Evolutionary conservation across 2,797 vertebrate species (phyloP).

Genomic region (Oreochromis mossambicus): DNA sequence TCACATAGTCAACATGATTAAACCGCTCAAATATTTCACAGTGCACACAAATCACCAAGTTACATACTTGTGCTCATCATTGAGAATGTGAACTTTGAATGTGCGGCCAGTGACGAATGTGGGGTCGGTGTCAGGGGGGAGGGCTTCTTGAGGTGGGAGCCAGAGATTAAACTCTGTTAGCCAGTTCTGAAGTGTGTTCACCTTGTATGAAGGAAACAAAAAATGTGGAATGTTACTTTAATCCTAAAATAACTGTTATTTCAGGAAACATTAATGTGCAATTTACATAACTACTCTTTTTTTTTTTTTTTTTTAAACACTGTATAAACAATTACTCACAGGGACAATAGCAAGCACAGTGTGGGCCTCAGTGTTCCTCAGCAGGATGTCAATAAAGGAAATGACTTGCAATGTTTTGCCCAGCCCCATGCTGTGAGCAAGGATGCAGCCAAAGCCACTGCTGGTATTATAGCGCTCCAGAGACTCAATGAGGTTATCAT

Average conservation of each 20-base stretch:
- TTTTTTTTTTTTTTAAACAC: neutral
- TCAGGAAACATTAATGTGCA: neutral
- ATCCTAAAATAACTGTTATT: neutral
- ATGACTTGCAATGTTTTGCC: slow-evolving; percentile 98
- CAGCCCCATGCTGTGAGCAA: slow-evolving; percentile 98
- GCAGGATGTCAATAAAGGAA: slow-evolving; percentile 95
- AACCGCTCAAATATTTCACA: neutral
- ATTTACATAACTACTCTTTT: neutral
- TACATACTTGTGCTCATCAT: slow-evolving; percentile 97
- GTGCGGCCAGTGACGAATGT: slow-evolving; percentile 78
- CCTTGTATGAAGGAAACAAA: slow-evolving; percentile 70
- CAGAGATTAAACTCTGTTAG: slow-evolving; percentile 97
- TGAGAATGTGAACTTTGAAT: slow-evolving; percentile 96
- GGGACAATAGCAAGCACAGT: slow-evolving; percentile 97
- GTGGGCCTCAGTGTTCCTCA: slow-evolving; percentile 92
- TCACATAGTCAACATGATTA: neutral
- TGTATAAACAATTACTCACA: slow-evolving; percentile 76
- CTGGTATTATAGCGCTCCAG: slow-evolving; percentile 92
- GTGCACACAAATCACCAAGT: neutral
- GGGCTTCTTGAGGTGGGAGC: slow-evolving; percentile 88
- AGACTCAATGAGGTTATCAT: slow-evolving; percentile 97
- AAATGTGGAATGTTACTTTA: neutral
- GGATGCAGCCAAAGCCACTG: slow-evolving; percentile 96
- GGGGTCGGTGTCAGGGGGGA: slow-evolving; percentile 84
- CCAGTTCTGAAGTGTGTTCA: slow-evolving; percentile 99